phyloP scores from a whole-genome alignment of 1,140 invertebrate species.

The Harpegnathos saltator region DNA sequence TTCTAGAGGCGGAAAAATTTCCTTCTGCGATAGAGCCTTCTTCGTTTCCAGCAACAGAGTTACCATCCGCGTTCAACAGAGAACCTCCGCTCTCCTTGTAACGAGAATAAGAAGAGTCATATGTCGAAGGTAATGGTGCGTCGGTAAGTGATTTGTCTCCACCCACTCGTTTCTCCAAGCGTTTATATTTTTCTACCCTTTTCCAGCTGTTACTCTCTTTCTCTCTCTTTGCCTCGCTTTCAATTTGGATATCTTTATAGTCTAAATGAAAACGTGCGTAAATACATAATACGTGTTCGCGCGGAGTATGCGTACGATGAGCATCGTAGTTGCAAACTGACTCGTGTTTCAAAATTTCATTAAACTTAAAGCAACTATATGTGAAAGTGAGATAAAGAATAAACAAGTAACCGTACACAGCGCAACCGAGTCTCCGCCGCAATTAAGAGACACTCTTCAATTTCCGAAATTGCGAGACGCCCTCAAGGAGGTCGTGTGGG shows the following conservation, averaged over 20 bases:
- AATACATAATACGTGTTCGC: too few species aligned
- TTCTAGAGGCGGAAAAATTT: conserved; percentile 45
- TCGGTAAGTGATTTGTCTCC: conserved; percentile 63
- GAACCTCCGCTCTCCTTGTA: conserved; percentile 45
- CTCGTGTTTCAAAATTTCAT: not conserved
- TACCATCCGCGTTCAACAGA: conserved; percentile 60
- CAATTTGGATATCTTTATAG: conserved; percentile 37
- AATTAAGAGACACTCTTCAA: not conserved
- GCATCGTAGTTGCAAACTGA: not conserved
- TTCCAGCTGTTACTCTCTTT: not conserved
- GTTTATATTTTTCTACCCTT: conserved; percentile 20
- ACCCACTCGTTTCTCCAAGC: conserved; percentile 25
- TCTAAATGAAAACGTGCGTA: not conserved
- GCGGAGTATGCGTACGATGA: not conserved
- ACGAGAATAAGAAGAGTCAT: conserved; percentile 55
- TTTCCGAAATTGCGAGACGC: not conserved
- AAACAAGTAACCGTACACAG: not conserved
- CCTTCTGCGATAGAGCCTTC: conserved; percentile 49
- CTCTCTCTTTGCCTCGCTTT: not conserved
- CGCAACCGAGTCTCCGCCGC: not conserved
- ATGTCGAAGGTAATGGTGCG: conserved; percentile 67
- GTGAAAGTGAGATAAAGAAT: not conserved
- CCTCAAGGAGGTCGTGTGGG: not conserved
- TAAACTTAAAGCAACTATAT: not conserved
- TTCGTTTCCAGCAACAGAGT: conserved; percentile 51